Evolutionary conservation across 2,113 vertebrate genomes (phyloP).

Genomic region (Prunella fulvescens): DNA sequence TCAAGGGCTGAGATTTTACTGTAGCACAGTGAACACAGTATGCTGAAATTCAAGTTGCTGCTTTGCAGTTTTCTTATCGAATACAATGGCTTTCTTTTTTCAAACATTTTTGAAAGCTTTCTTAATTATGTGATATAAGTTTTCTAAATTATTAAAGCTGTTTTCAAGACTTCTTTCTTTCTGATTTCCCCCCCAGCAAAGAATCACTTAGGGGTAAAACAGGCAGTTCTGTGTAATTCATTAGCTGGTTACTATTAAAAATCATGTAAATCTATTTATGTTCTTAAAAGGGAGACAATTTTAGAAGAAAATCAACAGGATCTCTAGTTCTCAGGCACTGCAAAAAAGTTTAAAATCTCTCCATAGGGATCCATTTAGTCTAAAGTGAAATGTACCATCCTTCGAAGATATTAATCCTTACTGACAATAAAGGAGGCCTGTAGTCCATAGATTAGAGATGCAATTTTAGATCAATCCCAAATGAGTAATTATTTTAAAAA

Average conservation of each 20-base stretch:
- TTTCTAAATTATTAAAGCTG: not conserved
- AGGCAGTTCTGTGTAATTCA: not conserved
- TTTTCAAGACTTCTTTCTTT: not conserved
- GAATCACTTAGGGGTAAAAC: not conserved
- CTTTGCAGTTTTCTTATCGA: not conserved
- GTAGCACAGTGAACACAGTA: not conserved
- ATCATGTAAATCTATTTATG: not conserved
- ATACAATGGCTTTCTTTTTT: not conserved
- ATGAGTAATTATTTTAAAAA: not conserved
- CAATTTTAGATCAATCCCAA: not conserved
- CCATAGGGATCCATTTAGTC: not conserved
- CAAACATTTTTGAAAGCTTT: not conserved
- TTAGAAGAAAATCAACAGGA: not conserved
- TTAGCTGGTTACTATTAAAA: not conserved
- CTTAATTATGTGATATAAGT: not conserved
- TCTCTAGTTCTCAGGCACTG: not conserved
- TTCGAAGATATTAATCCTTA: not conserved
- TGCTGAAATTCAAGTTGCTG: not conserved
- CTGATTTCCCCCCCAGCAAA: fast-evolving
- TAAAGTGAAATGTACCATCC: not conserved
- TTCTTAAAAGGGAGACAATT: not conserved
- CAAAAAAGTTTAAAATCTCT: not conserved
- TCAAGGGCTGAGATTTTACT: not conserved
- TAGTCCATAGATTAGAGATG: not conserved
- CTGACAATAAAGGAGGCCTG: not conserved